phyloP scores from a whole-genome alignment of 2,888 invertebrate species.

The Limnephilus lunatus region DNA sequence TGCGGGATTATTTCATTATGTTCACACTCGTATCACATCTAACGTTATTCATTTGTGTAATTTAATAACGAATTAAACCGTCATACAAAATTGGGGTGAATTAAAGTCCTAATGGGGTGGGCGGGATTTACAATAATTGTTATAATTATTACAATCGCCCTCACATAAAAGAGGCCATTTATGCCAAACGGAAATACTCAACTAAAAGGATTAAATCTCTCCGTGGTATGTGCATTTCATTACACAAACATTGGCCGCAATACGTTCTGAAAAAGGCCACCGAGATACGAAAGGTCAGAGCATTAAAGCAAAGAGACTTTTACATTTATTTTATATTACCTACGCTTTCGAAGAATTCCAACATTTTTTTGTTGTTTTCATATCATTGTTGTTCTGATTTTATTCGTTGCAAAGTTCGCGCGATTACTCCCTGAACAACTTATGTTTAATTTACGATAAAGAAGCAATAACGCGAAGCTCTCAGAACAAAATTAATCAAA shows the following conservation, averaged over 20 bases:
- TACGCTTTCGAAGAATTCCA: background rate
- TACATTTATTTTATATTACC: background rate
- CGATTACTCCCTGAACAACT: background rate
- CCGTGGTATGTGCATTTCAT: background rate
- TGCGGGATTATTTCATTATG: background rate
- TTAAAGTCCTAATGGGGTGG: no score
- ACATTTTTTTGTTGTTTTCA: background rate
- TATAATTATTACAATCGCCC: background rate
- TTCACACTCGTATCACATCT: background rate
- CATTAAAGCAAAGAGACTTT: background rate
- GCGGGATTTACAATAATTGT: no score
- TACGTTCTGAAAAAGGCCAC: no score
- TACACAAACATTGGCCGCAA: background rate
- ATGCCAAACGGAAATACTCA: background rate
- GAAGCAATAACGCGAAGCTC: constrained; percentile 5
- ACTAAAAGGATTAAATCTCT: constrained; percentile 8
- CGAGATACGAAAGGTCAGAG: background rate
- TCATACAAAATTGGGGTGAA: background rate
- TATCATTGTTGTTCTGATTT: background rate
- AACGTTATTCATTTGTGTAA: background rate
- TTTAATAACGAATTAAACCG: background rate
- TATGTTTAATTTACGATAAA: constrained; percentile 16
- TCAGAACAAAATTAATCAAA: constrained; percentile 18
- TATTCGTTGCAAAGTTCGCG: background rate
- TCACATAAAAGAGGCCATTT: background rate